phyloP scores from a whole-genome alignment of 2,113 vertebrate genomes.

The Ailurus styani region DNA sequence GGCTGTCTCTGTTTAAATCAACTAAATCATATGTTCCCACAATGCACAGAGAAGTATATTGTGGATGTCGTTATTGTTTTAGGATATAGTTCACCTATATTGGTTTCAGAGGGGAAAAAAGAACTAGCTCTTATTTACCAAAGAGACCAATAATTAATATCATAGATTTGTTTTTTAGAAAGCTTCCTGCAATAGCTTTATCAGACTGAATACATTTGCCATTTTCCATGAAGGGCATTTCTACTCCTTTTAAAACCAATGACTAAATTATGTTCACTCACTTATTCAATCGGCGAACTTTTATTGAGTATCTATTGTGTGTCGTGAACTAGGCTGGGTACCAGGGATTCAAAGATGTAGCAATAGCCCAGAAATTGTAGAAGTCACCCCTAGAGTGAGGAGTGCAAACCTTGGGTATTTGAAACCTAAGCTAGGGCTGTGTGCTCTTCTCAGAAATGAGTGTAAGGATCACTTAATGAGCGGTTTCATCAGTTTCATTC shows the following conservation, averaged over 20 bases:
- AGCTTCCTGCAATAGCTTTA: not conserved
- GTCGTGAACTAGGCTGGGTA: not conserved
- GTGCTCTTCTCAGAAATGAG: not conserved
- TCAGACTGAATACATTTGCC: not conserved
- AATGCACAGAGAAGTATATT: not conserved
- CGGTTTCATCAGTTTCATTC: not conserved
- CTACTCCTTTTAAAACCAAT: not conserved
- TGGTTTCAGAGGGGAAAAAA: not conserved
- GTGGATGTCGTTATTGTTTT: not conserved
- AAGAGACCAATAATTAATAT: not conserved
- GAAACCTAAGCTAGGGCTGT: not conserved
- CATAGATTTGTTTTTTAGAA: not conserved
- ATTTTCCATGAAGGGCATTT: constrained; percentile 22
- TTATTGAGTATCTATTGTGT: not conserved
- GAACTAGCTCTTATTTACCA: not conserved
- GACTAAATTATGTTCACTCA: not conserved
- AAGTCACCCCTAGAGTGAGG: not conserved
- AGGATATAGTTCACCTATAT: not conserved
- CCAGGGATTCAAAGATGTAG: not conserved
- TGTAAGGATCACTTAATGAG: not conserved
- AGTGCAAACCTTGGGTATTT: not conserved
- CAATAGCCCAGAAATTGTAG: not conserved
- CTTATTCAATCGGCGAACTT: not conserved
- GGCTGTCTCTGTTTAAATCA: not conserved
- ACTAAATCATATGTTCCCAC: not conserved